phyloP scores from a whole-genome alignment of 1,140 invertebrate species.

The Rhopalosiphum maidis region DNA sequence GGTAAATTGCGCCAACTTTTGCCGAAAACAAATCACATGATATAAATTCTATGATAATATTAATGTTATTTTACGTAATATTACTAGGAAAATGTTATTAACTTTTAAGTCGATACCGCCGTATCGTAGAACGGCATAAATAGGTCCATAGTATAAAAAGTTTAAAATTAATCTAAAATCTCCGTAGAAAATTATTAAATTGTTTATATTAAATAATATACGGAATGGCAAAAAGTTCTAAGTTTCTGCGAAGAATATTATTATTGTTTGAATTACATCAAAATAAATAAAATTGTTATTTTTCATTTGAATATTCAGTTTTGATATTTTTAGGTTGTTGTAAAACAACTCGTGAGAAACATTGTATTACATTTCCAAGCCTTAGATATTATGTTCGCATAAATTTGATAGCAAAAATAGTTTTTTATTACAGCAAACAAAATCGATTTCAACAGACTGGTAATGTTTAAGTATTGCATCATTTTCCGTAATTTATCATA shows the following conservation, averaged over 20 bases:
- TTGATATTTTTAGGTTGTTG: background rate
- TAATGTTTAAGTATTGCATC: too few relatives aligned
- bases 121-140: background rate
- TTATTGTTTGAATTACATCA: background rate
- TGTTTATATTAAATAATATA: background rate
- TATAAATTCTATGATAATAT: background rate
- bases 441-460: background rate
- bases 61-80: background rate
- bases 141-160: background rate
- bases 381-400: background rate
- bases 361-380: background rate
- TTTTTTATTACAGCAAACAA: background rate
- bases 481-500: too few relatives aligned
- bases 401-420: too few relatives aligned
- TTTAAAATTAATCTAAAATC: background rate
- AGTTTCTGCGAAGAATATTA: background rate
- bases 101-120: background rate
- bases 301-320: background rate
- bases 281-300: background rate
- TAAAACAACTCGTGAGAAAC: background rate
- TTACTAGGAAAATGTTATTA: background rate
- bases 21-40: background rate
- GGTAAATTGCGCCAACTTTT: background rate
- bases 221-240: background rate
- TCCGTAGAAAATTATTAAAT: background rate